These are phyloP conservation scores for Macrophya annulata DNA, from an alignment of 2,888 invertebrate genomes.

Conservation along the genomic window DNA sequence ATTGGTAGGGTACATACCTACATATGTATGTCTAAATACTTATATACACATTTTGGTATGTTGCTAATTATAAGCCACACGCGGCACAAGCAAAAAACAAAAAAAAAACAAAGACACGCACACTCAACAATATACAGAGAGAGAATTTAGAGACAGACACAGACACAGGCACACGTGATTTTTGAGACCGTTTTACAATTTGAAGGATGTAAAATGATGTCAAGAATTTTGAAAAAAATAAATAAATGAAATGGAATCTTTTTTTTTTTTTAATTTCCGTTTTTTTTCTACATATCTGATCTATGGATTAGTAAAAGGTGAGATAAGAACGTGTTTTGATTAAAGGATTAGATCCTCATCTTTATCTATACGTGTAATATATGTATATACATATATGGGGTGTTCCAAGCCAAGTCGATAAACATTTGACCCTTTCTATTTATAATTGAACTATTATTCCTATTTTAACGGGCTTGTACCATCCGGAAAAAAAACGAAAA, in stretches of 20 bases:
- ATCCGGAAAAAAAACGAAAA: no score
- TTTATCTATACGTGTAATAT: no score
- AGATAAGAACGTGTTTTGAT: no score
- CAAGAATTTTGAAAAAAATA: neutral
- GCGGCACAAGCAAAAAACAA: neutral
- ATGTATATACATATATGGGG: no score
- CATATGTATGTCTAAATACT: neutral
- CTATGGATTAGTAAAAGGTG: no score
- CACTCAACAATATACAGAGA: neutral
- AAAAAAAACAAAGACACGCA: neutral
- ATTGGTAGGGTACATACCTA: neutral
- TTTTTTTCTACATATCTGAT: no score
- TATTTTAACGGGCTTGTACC: no score
- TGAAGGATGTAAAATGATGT: neutral
- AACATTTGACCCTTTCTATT: no score
- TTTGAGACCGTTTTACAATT: neutral
- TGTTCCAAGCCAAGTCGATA: no score
- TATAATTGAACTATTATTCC: no score
- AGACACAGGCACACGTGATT: neutral
- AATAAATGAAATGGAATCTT: neutral
- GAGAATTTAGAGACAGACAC: neutral
- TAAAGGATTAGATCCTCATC: no score
- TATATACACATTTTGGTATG: conserved; percentile 5
- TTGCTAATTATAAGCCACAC: conserved; percentile 25
- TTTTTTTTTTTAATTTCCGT: no score